These are phyloP conservation scores for Luscinia megarhynchos DNA, from an alignment of 2,797 vertebrate genomes.

Conservation along the genomic window DNA sequence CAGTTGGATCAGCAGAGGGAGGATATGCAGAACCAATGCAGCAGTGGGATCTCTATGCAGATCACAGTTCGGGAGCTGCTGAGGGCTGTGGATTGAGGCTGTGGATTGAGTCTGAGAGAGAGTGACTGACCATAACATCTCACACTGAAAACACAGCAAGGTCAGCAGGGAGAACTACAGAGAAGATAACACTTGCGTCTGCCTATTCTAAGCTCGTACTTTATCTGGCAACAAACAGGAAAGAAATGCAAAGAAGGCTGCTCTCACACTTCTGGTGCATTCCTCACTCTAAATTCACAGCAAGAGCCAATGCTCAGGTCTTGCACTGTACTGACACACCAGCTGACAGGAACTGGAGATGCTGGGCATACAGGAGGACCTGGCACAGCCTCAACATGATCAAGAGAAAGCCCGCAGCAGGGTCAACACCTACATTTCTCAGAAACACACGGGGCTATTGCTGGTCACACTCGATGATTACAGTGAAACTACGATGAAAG, in stretches of 20 bases:
- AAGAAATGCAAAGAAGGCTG: neutral
- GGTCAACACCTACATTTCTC: neutral
- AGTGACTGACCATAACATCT: neutral
- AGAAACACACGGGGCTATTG: neutral
- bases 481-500: neutral
- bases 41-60: neutral
- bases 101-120: neutral
- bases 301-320: neutral
- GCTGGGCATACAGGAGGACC: neutral
- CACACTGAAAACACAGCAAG: neutral
- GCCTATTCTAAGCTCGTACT: neutral
- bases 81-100: neutral
- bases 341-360: too few species aligned
- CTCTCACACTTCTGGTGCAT: neutral
- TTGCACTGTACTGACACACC: neutral
- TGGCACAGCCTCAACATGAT: neutral
- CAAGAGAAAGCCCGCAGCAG: neutral
- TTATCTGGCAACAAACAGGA: neutral
- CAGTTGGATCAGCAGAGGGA: neutral
- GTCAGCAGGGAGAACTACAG: neutral
- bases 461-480: neutral
- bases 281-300: neutral
- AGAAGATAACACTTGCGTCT: neutral
- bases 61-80: neutral
- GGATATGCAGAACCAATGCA: neutral